Conservation (phyloP, 2,797 vertebrate genomes). For the Champsocephalus esox region DNA sequence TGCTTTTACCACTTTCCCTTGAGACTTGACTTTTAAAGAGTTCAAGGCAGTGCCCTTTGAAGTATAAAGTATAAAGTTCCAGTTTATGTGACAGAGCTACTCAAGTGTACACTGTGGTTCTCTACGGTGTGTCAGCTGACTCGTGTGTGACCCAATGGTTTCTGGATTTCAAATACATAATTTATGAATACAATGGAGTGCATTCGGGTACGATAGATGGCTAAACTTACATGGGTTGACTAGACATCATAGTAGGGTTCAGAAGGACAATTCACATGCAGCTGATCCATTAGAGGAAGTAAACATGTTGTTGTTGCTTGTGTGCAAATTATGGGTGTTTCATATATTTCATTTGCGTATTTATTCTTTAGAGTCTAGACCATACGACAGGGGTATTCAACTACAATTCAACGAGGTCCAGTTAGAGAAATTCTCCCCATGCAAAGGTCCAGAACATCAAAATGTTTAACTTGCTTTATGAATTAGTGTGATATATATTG, state of each 20-base stretch:
- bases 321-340: too few species aligned
- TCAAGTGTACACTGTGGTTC: constrained; percentile 35
- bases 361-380: too few species aligned
- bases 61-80: constrained; percentile 52
- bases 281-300: not conserved
- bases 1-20: constrained; percentile 68
- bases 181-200: constrained; percentile 26
- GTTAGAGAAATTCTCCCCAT: too few species aligned
- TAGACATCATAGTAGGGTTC: constrained; percentile 5
- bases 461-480: too few species aligned
- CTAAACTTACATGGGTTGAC: not conserved
- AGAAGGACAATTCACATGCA: not conserved
- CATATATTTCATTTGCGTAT: too few species aligned
- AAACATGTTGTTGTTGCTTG: not conserved
- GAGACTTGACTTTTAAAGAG: constrained; percentile 69
- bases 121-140: constrained; percentile 48
- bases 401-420: too few species aligned
- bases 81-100: constrained; percentile 51
- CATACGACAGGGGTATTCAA: too few species aligned
- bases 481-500: too few species aligned
- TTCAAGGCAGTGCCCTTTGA: constrained; percentile 59
- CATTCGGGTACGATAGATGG: constrained; percentile 6
- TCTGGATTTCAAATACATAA: constrained; percentile 35
- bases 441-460: too few species aligned
- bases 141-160: constrained; percentile 24